Evolutionary conservation across 2,888 invertebrate genomes (phyloP), one percentile per base, ranked within the genome.

Genomic region (Amaurobius ferox): DNA sequence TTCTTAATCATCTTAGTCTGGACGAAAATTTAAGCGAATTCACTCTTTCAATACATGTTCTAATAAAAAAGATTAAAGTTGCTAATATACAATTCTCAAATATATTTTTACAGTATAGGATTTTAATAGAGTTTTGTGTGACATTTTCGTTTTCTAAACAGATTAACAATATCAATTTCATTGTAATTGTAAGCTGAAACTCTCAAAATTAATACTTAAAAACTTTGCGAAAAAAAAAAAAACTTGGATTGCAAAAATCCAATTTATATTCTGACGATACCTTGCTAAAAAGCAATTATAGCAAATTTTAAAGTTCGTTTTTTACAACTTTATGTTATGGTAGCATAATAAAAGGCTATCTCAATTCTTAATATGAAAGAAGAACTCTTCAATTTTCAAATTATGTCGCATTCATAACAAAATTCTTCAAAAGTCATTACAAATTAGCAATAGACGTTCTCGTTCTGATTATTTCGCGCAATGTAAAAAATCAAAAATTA

Each of bases 401-500:
- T 55, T 55, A 55, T 55, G 55, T 55, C 55, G 23, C 16, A 3
- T 55, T 23, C 55, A 55, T 55, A 23, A 55, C 23, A 55, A 23
- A 55, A 55, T 55, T 55, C 55, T 55, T 23, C 55, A 55, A 19
- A 44, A 44, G 44, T 44, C 44, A 44, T 44, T 44, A 44, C 16
- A 55, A 55, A 55, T 55, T 55, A 55, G 23, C 55, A 23, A 55
- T 35, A 35, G 6, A 11, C 19, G 23, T 23, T 55, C 23, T 23
- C 19, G 5, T 55, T 55, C 23, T 55, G 55, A 19, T 55, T 55
- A 55, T 55, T 55, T 55, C 55, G 55, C n/a, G 23, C 55, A 55
- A 23, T 19, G 1, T 6, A 6, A n/a, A 9, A 55, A 79, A 79
- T 73, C 73, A 72, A 79, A 79, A 73, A 79, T 79, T 79, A 35